These are phyloP conservation scores for Scomber japonicus DNA, from an alignment of 2,113 vertebrate genomes.

Conservation along the genomic window DNA sequence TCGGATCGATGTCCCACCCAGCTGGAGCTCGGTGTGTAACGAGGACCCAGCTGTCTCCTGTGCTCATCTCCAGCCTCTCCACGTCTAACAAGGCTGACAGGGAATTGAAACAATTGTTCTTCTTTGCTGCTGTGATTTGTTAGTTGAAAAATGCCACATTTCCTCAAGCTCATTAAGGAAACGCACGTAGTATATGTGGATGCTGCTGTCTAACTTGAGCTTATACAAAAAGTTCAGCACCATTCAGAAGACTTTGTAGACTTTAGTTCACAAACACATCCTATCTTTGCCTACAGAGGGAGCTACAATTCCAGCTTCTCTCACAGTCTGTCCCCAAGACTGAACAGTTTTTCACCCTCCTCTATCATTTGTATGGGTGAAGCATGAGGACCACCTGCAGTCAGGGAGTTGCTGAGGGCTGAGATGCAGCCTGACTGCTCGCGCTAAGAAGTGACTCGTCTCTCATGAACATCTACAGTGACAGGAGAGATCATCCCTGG, in stretches of 20 bases:
- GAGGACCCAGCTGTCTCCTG: conserved; percentile 30
- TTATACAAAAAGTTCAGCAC: neutral
- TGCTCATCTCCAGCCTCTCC: neutral
- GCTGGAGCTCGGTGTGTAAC: neutral
- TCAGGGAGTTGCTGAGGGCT: conserved; percentile 21
- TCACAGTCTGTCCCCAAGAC: neutral
- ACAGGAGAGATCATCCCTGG: conserved; percentile 22
- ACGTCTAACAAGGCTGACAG: conserved; percentile 3
- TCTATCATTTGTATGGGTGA: conserved; percentile 49
- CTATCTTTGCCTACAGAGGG: conserved; percentile 50
- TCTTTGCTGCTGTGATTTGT: neutral
- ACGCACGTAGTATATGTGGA: no score
- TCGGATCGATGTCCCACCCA: conserved; percentile 26
- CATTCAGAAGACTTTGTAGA: neutral
- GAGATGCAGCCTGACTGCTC: conserved; percentile 46
- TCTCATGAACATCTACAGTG: conserved; percentile 26
- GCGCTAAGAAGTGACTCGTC: conserved; percentile 13
- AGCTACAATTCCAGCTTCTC: conserved; percentile 32
- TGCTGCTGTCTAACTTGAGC: no score
- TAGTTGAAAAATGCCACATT: neutral
- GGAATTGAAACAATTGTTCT: neutral
- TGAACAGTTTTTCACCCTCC: neutral
- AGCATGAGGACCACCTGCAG: conserved; percentile 36
- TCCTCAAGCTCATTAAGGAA: neutral
- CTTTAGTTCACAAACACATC: neutral